Conservation (phyloP, 2,113 vertebrate species). For the Connochaetes taurinus region DNA sequence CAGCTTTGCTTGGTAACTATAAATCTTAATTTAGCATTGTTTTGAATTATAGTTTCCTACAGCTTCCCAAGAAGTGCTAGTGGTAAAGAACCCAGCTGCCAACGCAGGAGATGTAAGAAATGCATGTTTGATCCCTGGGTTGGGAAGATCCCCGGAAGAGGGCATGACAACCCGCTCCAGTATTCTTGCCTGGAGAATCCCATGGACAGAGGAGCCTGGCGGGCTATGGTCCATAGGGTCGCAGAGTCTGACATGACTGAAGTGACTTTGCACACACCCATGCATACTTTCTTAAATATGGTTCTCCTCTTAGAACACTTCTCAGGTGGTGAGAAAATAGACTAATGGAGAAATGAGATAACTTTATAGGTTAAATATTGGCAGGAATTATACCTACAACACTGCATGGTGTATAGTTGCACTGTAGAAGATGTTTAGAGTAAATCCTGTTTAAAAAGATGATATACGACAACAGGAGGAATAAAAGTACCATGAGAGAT, state of each 20-base stretch:
- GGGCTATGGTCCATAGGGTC: accelerated
- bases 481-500: not conserved
- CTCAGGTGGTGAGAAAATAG: not conserved
- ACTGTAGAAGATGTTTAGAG: not conserved
- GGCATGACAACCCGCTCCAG: not conserved
- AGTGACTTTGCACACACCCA: not conserved
- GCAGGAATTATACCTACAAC: not conserved
- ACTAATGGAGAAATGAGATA: not conserved
- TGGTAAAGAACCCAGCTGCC: not conserved
- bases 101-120: not conserved
- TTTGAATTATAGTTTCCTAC: not conserved
- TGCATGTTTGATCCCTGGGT: not conserved
- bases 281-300: not conserved
- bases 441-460: not conserved
- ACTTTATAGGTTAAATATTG: not conserved
- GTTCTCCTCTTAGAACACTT: not conserved
- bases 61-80: not conserved
- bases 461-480: not conserved
- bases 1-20: not conserved
- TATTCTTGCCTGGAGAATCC: not conserved
- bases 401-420: not conserved
- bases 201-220: not conserved
- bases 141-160: not conserved
- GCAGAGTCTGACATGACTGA: not conserved
- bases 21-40: not conserved